phyloP scores from a whole-genome alignment of 2,888 invertebrate species.

The Allolobophora icterica region DNA sequence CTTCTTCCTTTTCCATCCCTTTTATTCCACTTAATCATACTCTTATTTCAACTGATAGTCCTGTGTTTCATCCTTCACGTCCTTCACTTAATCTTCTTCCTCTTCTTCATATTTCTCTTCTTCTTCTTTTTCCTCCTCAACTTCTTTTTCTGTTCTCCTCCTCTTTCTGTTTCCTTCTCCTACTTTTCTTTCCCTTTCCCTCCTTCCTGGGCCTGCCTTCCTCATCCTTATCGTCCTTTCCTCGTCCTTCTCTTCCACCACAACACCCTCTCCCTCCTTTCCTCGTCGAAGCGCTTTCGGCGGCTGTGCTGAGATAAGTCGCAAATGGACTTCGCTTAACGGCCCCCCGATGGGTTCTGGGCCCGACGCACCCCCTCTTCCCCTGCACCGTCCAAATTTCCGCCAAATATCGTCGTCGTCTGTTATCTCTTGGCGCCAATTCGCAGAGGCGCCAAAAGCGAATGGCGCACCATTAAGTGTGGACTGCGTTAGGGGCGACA shows the following conservation, averaged over 20 bases:
- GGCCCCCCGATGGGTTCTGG: neutral
- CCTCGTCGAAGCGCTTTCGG: neutral
- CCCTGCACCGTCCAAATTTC: neutral
- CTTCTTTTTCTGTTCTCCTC: neutral
- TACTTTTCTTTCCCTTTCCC: neutral
- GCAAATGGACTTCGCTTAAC: conserved; percentile 17
- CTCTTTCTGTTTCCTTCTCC: neutral
- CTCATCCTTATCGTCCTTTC: neutral
- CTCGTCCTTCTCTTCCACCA: neutral
- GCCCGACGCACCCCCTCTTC: neutral
- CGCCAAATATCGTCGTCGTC: neutral
- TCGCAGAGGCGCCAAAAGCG: conserved; percentile 7
- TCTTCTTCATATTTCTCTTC: too few relatives aligned
- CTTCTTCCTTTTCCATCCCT: too few relatives aligned
- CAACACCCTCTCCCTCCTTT: neutral
- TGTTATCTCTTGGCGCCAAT: conserved; percentile 17
- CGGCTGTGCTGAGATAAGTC: conserved; percentile 10
- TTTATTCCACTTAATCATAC: too few relatives aligned
- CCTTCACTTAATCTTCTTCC: too few relatives aligned
- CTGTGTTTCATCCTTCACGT: too few relatives aligned
- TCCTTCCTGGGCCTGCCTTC: neutral
- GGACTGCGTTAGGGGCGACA: neutral
- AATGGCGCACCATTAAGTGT: neutral
- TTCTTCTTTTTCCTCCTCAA: neutral
- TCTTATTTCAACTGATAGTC: too few relatives aligned